phyloP scores from a whole-genome alignment of 1,140 invertebrate genomes.

The Drosophila littoralis region DNA sequence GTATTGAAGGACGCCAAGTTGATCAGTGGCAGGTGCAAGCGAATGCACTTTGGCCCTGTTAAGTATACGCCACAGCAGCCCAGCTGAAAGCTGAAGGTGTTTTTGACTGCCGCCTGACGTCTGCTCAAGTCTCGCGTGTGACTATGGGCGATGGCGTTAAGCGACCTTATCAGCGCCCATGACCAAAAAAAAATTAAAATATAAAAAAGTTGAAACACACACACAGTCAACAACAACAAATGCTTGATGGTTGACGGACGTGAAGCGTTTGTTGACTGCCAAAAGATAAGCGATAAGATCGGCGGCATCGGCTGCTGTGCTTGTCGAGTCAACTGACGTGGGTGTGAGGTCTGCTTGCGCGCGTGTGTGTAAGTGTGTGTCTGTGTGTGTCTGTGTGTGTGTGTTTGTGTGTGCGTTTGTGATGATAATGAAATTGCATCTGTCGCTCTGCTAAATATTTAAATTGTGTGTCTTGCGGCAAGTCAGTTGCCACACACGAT shows the following conservation, averaged over 20 bases:
- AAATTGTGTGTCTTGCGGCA: conserved; percentile 36
- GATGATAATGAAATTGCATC: conserved; percentile 61
- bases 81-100: conserved; percentile 4
- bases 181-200: conserved; percentile 42
- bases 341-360: background rate
- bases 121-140: conserved; percentile 57
- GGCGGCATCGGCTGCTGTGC: conserved; percentile 37
- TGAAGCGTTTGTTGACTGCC: conserved; percentile 38
- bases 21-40: background rate
- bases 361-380: conserved; percentile 3
- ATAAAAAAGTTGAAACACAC: conserved; percentile 5
- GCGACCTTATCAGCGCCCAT: conserved; percentile 61
- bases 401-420: conserved; percentile 8
- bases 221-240: background rate
- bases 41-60: conserved; percentile 10
- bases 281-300: conserved; percentile 52
- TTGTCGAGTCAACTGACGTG: conserved; percentile 22
- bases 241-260: conserved; percentile 29
- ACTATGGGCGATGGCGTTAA: conserved; percentile 54
- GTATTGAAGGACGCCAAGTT: background rate
- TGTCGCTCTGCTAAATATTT: conserved; percentile 64
- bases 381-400: background rate
- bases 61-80: conserved; percentile 33
- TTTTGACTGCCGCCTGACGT: conserved; percentile 19
- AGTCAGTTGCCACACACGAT: conserved; percentile 14